Evolutionary conservation across 2,113 vertebrate genomes (phyloP).

Genomic region (Pagrus major): DNA sequence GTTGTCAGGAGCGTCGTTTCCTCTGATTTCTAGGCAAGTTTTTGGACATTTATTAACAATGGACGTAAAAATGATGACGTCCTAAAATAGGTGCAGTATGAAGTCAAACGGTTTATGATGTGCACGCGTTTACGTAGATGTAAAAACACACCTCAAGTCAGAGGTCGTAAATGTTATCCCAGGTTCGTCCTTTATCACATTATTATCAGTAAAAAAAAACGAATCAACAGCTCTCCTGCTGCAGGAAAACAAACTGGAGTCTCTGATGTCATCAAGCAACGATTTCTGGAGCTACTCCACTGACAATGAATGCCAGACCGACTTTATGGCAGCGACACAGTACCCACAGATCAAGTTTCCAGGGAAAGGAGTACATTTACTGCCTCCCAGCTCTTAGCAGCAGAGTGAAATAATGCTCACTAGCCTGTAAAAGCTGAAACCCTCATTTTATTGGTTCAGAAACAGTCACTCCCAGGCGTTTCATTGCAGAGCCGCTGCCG

Average conservation of each 20-base stretch:
- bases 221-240: constrained; percentile 1
- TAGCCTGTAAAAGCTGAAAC: constrained; percentile 53
- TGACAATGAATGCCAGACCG: constrained; percentile 59
- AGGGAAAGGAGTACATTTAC: constrained; percentile 41
- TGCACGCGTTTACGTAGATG: not conserved
- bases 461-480: constrained; percentile 12
- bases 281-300: constrained; percentile 58
- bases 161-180: not conserved
- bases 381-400: constrained; percentile 43
- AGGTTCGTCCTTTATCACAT: not conserved
- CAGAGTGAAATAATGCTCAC: constrained; percentile 49
- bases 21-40: not conserved
- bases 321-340: constrained; percentile 52
- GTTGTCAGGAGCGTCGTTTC: not conserved
- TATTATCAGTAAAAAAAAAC: not conserved
- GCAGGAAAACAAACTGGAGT: constrained; percentile 40
- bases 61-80: not conserved
- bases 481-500: not conserved
- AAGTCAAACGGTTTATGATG: not conserved
- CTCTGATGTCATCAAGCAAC: constrained; percentile 58
- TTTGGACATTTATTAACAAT: not conserved
- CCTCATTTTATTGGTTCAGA: constrained; percentile 53
- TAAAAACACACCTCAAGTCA: not conserved
- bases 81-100: not conserved
- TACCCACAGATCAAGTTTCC: constrained; percentile 63